Evolutionary conservation across 2,888 invertebrate genomes (phyloP), one percentile per base, ranked within the genome.

Genomic region (Ditula angustiorana): DNA sequence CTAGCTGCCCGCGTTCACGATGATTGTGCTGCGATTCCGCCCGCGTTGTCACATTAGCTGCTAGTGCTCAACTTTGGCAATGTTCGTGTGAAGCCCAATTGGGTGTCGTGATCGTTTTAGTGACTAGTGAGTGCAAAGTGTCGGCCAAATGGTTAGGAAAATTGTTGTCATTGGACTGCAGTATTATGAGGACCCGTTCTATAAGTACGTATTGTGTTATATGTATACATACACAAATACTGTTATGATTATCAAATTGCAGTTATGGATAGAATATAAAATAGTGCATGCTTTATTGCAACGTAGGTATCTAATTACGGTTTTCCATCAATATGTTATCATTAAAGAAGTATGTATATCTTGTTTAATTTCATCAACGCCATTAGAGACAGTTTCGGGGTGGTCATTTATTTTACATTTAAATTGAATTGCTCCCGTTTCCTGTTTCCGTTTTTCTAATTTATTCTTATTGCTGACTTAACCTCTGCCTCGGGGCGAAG

Each of bases 131-230:
- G 78, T 82, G 67, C 80, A 79, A 75, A 77, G 74, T 78, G 79
- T 77, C 72, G 71, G 69, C 74, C 82, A 85, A 85, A 91, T 91
- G 91, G 91, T 91, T 87, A 80, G 88, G 71, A 91, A 91, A 80
- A 91, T 91, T 72, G 88, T 90, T 74, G 91, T 91, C 50, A 82
- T 91, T 69, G 91, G 91, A 67, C 86, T 91, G 77, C 87, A 85
- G 64, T 87, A 91, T 71, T 92, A 92, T 71, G 91, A 92, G 74
- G 91, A 92, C 80, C 91, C 91, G 47, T 92, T 90, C 77, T 90
- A 92, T 77, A 90, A 90, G 89, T 90, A 84, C 77, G 87, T 86
- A 71, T 63, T 61, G 67, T 66, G 67, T 66, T 69, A 60, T 47
- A 44, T 56, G 41, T 8, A 41, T 19, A 19, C 3, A 19, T 37